Conservation (phyloP, 2,113 vertebrate genomes). For the Mola mola region DNA sequence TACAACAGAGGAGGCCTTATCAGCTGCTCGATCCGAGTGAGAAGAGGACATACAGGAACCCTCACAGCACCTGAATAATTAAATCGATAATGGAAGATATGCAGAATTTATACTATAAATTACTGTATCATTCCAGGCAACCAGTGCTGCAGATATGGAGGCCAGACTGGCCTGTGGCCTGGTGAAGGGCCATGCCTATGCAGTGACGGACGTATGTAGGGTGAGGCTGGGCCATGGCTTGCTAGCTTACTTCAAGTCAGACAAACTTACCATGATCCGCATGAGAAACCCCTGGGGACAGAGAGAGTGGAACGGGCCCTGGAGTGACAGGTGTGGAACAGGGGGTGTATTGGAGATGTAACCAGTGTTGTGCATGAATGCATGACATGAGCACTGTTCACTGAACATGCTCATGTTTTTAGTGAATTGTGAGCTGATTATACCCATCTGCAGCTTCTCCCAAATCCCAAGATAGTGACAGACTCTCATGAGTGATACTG, state of each 20-base stretch:
- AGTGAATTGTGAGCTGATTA: too few species aligned
- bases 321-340: constrained; percentile 99
- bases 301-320: constrained; percentile 95
- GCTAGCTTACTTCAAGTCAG: constrained; percentile 94
- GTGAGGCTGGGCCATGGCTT: constrained; percentile 93
- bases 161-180: constrained; percentile 91
- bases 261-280: constrained; percentile 97
- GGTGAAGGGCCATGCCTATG: constrained; percentile 96
- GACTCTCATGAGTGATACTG: too few species aligned
- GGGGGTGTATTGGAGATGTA: too few species aligned
- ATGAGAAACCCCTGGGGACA: constrained; percentile 98
- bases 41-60: too few species aligned
- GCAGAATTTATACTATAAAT: too few species aligned
- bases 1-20: constrained; percentile 95
- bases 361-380: too few species aligned
- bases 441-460: too few species aligned
- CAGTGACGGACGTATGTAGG: constrained; percentile 91
- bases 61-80: too few species aligned
- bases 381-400: too few species aligned
- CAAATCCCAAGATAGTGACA: too few species aligned
- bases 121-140: constrained; percentile 83
- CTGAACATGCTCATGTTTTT: too few species aligned
- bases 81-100: too few species aligned
- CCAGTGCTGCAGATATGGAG: constrained; percentile 92
- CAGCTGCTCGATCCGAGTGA: constrained; percentile 97